phyloP scores from a whole-genome alignment of 2,888 invertebrate genomes.

The Penaeus monodon region DNA sequence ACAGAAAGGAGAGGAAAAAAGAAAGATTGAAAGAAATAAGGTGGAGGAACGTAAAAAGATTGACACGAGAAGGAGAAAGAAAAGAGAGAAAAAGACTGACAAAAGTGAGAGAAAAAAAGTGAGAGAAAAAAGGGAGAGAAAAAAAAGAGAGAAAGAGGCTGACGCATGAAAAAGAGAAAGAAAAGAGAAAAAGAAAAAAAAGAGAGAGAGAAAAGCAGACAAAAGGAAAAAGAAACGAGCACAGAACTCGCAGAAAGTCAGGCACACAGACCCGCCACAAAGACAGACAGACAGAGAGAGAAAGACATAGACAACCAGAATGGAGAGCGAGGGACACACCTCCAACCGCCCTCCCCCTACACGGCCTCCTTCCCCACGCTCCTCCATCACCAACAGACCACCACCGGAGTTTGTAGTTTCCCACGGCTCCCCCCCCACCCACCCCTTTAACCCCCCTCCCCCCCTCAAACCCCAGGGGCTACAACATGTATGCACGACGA shows the following conservation, averaged over 20 bases:
- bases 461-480: too few species aligned
- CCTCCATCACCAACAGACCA: too few species aligned
- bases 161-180: neutral
- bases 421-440: too few species aligned
- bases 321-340: too few species aligned
- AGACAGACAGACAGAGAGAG: neutral
- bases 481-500: too few species aligned
- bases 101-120: neutral
- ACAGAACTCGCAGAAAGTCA: neutral
- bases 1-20: neutral
- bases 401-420: too few species aligned
- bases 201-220: neutral
- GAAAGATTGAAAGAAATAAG: slow-evolving; percentile 11
- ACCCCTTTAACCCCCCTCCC: too few species aligned
- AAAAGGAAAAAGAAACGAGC: neutral
- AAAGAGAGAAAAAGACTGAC: neutral
- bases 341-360: too few species aligned
- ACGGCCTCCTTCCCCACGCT: too few species aligned
- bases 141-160: too few species aligned
- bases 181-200: too few species aligned
- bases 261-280: neutral
- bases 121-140: too few species aligned
- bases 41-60: neutral
- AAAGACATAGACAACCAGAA: neutral
- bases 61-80: neutral